phyloP scores from a whole-genome alignment of 2,888 invertebrate species.

The Onthophagus sagittarius region DNA sequence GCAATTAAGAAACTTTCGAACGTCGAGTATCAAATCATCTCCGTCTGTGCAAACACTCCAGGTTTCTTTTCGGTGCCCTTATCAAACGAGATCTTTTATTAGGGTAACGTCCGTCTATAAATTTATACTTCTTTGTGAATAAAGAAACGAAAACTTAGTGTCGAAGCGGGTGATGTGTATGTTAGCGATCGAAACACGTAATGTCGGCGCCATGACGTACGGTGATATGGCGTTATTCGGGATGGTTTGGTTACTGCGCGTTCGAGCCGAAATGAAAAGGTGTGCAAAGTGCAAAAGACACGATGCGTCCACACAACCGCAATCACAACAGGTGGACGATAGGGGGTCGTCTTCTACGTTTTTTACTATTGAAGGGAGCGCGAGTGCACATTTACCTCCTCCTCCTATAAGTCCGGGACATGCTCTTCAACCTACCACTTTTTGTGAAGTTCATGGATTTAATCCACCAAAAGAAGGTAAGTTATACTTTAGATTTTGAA shows the following conservation, averaged over 20 bases:
- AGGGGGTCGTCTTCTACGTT: conserved; percentile 43
- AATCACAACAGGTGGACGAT: conserved; percentile 25
- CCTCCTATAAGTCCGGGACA: conserved; percentile 40
- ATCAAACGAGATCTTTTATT: not conserved
- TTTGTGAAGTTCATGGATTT: conserved; percentile 59
- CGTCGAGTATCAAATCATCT: not conserved
- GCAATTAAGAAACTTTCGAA: not conserved
- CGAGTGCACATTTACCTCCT: conserved; percentile 32
- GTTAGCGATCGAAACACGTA: conserved; percentile 19
- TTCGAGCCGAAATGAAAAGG: conserved; percentile 74
- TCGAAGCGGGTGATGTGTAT: conserved; percentile 20
- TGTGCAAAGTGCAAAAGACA: conserved; percentile 63
- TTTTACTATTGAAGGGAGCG: conserved; percentile 53
- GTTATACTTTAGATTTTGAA: conserved; percentile 10
- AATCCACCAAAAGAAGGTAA: conserved; percentile 56
- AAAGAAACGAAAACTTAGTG: not conserved
- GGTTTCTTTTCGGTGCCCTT: not conserved
- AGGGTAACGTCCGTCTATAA: not conserved
- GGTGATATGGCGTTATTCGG: conserved; percentile 79
- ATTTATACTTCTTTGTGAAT: not conserved
- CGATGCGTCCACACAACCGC: conserved; percentile 30
- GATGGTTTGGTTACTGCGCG: conserved; percentile 79
- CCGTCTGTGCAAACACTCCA: not conserved
- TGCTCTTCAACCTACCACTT: conserved; percentile 49
- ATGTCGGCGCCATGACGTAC: conserved; percentile 30